Base-by-base conservation (phyloP, 2,797 vertebrate species). In the Lycodopsis pacificus region DNA sequence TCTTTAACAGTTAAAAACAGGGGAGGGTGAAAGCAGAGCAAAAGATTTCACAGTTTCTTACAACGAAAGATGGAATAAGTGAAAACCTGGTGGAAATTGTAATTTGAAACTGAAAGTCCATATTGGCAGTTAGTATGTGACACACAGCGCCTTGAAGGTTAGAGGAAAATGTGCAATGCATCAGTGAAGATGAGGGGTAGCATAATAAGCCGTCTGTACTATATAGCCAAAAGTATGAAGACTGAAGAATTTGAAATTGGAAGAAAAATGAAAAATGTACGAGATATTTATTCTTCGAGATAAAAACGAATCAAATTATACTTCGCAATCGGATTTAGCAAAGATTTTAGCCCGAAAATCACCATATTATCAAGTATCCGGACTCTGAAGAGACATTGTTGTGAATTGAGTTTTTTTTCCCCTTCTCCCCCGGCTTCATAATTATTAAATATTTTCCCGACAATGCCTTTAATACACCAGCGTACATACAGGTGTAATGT, bases 91-190 rank as follows among this genome's bases (percentile, higher is more conserved):
- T 13, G 4, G 19, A 51, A n/a, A n/a, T 20, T 2, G 11, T 11
- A 4, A 51, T 11, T 54, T 14, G 6, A 71, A 70, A 61, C 3
- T 14, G 19, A 36, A n/a, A 17, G 34, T 36, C 9, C 42, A 14
- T 17, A 40, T 12, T 51, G 4, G 19, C 12, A n/a, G 65, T 67
- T 53, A 7, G 61, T 65, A 46, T 53, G 54, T 2, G 58, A 54
- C 67, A 79, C 79, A 83, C 58, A 71, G 54, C 74, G 66, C 49
- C 22, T 38, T 65, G 51, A 49, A 56, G 51, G 51, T 25, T 13
- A 25, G 79, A 65, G n/a, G 19, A 72, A 46, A 13, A 20, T 63
- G 36, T 58, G 19, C 34, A 71, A 22, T 19, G 27, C 20, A 59
- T 46, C 36, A 53, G 25, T 36, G 7, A 57, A 46, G 40, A 48